Base-by-base conservation (phyloP, 2,113 vertebrate species). In the Girardinichthys multiradiatus region DNA sequence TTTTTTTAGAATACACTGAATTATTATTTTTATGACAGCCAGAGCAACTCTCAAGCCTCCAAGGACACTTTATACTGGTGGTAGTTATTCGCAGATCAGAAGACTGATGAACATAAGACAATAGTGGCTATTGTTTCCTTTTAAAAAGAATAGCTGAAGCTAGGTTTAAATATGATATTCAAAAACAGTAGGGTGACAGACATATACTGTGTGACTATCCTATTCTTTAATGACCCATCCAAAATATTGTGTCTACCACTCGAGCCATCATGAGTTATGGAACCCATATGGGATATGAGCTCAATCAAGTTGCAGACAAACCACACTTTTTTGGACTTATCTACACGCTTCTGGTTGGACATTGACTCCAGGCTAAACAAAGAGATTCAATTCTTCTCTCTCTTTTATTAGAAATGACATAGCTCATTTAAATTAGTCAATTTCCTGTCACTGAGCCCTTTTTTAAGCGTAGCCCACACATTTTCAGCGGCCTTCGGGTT, bases 1-100 rank as follows among this genome's bases (percentile, higher is more conserved):
- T 27, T 7, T 48, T 51, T 86, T 85, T 72, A 86, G 48, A 39
- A 78, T 72, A 76, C 78, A 71, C 74, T 88, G 81, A 91, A 81
- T 87, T 83, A 89, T 71, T 84, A 76, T 76, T 91, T 77, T 89
- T 79, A 90, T 89, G 86, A 86, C 72, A 82, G 75, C 79, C 8
- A 14, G n/a, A 70, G 81, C 66, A 21, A 72, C 79, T 80, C 69
- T 57, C 48, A 15, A 57, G 86, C 77, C 81, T 77, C 13, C 14
- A 61, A 85, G 85, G 83, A 69, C 45, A 8, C 33, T 64, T 59
- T 60, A n/a, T 0, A 65, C 73, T 54, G 1, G 51, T 4, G 67
- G 64, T 29, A 67, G 61, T 31, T 73, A 64, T 54, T 51, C 28
- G 26, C 74, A 67, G 79, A 79, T 80, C 69, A 73, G 14, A 11